Evolutionary conservation across 2,888 invertebrate species (phyloP), one percentile per base, ranked within the genome.

Genomic region (Tinea trinotella): DNA sequence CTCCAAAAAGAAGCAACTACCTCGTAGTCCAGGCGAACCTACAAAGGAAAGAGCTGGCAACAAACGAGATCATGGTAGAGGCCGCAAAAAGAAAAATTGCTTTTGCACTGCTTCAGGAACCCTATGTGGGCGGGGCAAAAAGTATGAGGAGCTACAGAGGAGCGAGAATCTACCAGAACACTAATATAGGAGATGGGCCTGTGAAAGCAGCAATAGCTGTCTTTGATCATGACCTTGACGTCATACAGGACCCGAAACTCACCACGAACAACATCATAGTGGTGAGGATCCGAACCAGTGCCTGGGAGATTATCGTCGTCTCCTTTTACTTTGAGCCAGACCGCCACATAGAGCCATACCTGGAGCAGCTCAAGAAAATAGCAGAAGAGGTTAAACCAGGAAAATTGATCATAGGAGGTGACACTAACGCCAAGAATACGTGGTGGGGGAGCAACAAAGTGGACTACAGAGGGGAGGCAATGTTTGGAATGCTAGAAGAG

Each of bases 281-380:
- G 46, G 46, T 17, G 46, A 53, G 34, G 15, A 24, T 57, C 17
- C 49, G 15, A 20, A 58, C 58, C 7, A 36, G 44, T 1, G 55
- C 52, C 3, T 58, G 58, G 57, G 20, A 53, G 40, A 57, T 58
- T 9, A 9, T 44, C 1, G 30, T 56, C 0, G 56, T 56, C 0
- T 58, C 58, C 3, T 53, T 60, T 12, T 60, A 60, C 44, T 57
- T 59, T 12, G 58, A 59, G 24, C 56, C 53, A 4, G 55, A 58
- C 44, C 48, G 55, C 20, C 56, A 56, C 24, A 48, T 58, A 7
- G 57, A 53, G 52, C 55, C 56, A 10, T 58, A 46, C 46, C 46
- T 46, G 17, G 46, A 46, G 13, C 15, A 18, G 13, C 17, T 46
- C 3, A 46, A 15, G 46, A 18, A 6, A 5, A 46, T 18, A 9